Evolutionary conservation across 2,888 invertebrate genomes (phyloP), one percentile per base, ranked within the genome.

Genomic region (Pristionchus entomophagus): DNA sequence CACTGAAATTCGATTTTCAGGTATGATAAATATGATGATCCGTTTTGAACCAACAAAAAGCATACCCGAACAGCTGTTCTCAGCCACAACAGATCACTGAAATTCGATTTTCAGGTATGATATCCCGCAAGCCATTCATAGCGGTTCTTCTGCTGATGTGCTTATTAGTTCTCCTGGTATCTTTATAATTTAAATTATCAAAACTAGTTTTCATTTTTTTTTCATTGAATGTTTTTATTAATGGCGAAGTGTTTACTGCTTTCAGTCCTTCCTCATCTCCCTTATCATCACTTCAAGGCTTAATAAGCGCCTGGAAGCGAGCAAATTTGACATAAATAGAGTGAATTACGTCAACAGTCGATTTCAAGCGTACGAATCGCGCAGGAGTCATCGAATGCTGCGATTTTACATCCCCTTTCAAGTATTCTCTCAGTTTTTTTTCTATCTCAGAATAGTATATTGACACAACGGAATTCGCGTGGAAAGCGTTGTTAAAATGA

Each of bases 351-450:
- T 73, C 26, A 73, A 73, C 26, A 19, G 73, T 6, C 73, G 73
- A 3, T 73, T 45, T 73, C 73, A 73, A 73, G 73, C 38, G 3
- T 45, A 41, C 26, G 73, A 73, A 45, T 73, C 73, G 1, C 22
- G 41, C 2, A 73, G 73, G 26, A 73, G 73, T 6, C 41, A 73
- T 0, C 38, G 10, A 22, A 73, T 73, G 45, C 45, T 73, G 6
- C 29, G 32, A n/a, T 73, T 41, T 32, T 73, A 45, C 26, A 26
- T 73, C n/a, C 73, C 73, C 22, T 73, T 73, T 26, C 73, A 73
- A 73, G 73, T 73, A 41, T 22, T 41, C n/a, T n/a, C n/a, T n/a
- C n/a, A n/a, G n/a, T n/a, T n/a, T n/a, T n/a, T n/a, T n/a, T n/a
- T n/a, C n/a, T n/a, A n/a, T n/a, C n/a, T n/a, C n/a, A n/a, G n/a